A percentile compares a stretch with the other conserved stretches of the same genome.
phyloP scores from a whole-genome alignment of 1,140 invertebrate genomes.

The Aphidius ervi region DNA sequence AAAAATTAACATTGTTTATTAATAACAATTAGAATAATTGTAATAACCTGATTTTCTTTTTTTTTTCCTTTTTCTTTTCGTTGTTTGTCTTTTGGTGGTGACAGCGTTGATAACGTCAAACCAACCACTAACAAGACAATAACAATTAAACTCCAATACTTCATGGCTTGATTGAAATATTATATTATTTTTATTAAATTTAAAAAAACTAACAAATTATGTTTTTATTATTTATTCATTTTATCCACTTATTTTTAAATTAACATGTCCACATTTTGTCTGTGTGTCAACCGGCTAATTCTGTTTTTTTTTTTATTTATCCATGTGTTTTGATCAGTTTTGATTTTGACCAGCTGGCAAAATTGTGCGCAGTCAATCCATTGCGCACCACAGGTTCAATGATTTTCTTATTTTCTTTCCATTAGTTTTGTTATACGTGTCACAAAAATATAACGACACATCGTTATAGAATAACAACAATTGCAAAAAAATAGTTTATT shows the following conservation, averaged over 20 bases:
- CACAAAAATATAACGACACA: neutral
- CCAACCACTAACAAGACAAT: slow-evolving; percentile 25
- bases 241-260: too few species aligned
- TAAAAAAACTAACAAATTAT: neutral
- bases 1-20: neutral
- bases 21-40: neutral
- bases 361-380: too few species aligned
- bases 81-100: slow-evolving; percentile 32
- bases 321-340: neutral
- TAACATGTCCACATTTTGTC: neutral
- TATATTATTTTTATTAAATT: too few species aligned
- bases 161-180: slow-evolving; percentile 30
- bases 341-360: too few species aligned
- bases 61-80: slow-evolving; percentile 32
- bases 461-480: neutral
- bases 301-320: neutral
- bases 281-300: too few species aligned
- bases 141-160: slow-evolving; percentile 25
- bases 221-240: neutral
- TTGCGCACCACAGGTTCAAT: too few species aligned
- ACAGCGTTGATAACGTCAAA: slow-evolving; percentile 33
- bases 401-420: neutral
- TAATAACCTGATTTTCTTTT: slow-evolving; percentile 24
- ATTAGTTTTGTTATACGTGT: neutral
- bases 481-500: too few species aligned